phyloP scores from a whole-genome alignment of 2,797 vertebrate genomes.

The Atherinosoma microstoma region DNA sequence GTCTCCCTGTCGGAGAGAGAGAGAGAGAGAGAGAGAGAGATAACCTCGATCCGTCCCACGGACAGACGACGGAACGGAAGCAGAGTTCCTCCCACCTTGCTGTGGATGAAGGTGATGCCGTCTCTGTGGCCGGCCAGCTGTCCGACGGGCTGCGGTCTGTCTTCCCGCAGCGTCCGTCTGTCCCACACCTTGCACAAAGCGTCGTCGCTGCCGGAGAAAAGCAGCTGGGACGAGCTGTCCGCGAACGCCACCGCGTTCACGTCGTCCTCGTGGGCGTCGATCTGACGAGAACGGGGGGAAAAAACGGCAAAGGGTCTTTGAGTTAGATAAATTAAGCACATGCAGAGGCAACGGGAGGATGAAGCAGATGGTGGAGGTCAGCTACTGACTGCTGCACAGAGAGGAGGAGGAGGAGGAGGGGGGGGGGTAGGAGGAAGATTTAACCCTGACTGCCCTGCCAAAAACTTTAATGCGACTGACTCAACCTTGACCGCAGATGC shows the following conservation, averaged over 20 bases:
- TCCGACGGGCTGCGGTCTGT: slow-evolving; percentile 91
- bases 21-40: neutral
- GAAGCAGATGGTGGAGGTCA: slow-evolving; percentile 67
- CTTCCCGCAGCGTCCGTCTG: slow-evolving; percentile 91
- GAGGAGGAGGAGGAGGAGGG: slow-evolving; percentile 31
- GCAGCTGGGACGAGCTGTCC: slow-evolving; percentile 91
- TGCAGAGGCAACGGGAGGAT: slow-evolving; percentile 15
- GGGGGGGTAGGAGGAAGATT: slow-evolving; percentile 21
- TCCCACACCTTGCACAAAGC: slow-evolving; percentile 96
- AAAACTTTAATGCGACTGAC: slow-evolving; percentile 29
- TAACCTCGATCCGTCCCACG: neutral
- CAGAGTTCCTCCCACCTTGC: slow-evolving; percentile 83
- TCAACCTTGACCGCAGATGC: slow-evolving; percentile 43
- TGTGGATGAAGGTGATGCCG: slow-evolving; percentile 96
- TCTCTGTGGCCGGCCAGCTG: slow-evolving; percentile 93
- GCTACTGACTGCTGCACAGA: slow-evolving; percentile 44
- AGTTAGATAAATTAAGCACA: neutral
- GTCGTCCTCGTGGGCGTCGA: slow-evolving; percentile 93
- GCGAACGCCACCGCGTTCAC: slow-evolving; percentile 94
- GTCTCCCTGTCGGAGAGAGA: slow-evolving; percentile 84
- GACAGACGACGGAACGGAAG: slow-evolving; percentile 34
- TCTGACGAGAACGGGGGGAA: slow-evolving; percentile 72
- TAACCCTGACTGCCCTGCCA: slow-evolving; percentile 26
- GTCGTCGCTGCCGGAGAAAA: slow-evolving; percentile 94
- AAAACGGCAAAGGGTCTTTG: slow-evolving; percentile 7